phyloP scores from a whole-genome alignment of 1,140 invertebrate genomes.

The Drosophila saltans region DNA sequence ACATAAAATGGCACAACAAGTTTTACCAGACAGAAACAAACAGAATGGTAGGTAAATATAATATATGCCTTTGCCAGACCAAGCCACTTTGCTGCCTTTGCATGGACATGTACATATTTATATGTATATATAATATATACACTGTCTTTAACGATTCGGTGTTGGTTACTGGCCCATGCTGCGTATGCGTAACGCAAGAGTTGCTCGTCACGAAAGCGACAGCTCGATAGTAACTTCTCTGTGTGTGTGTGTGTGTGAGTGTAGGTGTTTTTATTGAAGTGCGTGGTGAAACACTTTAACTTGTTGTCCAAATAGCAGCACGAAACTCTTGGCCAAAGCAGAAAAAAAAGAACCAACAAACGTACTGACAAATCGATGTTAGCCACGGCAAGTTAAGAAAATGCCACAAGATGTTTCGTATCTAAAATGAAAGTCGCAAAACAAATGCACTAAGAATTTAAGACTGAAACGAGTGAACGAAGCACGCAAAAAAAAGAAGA shows the following conservation, averaged over 20 bases:
- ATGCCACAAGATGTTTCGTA: constrained; percentile 5
- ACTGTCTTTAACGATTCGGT: constrained; percentile 34
- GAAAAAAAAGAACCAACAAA: constrained; percentile 28
- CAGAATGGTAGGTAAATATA: constrained; percentile 53
- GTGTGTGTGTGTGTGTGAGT: constrained; percentile 46
- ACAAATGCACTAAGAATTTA: constrained; percentile 6
- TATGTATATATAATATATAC: background rate
- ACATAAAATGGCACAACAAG: constrained; percentile 36
- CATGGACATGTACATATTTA: background rate
- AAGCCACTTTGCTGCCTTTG: constrained; percentile 11
- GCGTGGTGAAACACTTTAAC: constrained; percentile 78
- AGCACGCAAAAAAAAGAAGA: background rate
- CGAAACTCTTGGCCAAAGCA: constrained; percentile 26
- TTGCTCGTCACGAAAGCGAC: constrained; percentile 65
- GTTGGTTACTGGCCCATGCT: constrained; percentile 51
- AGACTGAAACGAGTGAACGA: background rate
- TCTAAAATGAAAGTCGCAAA: background rate
- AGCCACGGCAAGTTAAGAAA: constrained; percentile 17
- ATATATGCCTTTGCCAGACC: constrained; percentile 44
- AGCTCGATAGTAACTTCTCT: background rate
- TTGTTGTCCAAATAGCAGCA: constrained; percentile 58
- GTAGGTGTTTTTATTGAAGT: constrained; percentile 79
- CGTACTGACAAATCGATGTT: constrained; percentile 47
- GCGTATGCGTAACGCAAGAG: constrained; percentile 72
- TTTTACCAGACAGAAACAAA: constrained; percentile 50